Conservation (phyloP, 2,888 invertebrate genomes). For the Eupithecia exiguata region DNA sequence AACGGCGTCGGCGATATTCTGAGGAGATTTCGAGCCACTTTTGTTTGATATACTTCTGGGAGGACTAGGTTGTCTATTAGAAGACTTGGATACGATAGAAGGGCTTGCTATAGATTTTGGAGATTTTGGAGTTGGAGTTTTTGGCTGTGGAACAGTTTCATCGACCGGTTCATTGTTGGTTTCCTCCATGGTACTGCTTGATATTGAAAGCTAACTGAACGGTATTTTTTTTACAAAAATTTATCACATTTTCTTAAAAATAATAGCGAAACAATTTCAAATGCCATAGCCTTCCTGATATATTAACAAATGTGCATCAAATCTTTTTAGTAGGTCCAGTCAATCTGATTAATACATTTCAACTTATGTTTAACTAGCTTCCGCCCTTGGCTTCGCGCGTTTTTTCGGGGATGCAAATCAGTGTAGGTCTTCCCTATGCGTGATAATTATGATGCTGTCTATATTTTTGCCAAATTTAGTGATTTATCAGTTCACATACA, state of each 20-base stretch:
- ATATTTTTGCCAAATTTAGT: not conserved
- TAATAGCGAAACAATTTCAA: conserved; percentile 37
- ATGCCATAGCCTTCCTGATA: conserved; percentile 64
- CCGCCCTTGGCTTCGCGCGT: not conserved
- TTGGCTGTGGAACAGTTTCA: conserved; percentile 15
- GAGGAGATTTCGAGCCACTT: conserved; percentile 23
- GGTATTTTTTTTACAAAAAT: conserved; percentile 45
- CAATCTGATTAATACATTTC: not conserved
- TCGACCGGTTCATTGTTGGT: conserved; percentile 24
- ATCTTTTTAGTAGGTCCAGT: conserved; percentile 6
- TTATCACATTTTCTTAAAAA: conserved; percentile 48
- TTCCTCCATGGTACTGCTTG: conserved; percentile 33
- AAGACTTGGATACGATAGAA: not conserved
- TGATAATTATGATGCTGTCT: too few relatives aligned
- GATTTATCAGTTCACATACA: too few relatives aligned
- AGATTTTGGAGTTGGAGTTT: conserved; percentile 16
- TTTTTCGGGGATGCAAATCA: not conserved
- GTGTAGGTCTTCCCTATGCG: not conserved
- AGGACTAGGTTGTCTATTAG: conserved; percentile 26
- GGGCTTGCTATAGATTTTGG: conserved; percentile 21
- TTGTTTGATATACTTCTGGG: conserved; percentile 31
- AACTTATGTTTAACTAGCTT: not conserved
- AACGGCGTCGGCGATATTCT: conserved; percentile 48
- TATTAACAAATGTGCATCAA: conserved; percentile 33
- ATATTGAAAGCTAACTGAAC: conserved; percentile 12